Base-by-base conservation (phyloP, 2,797 vertebrate genomes). In the Aplochiton taeniatus region DNA sequence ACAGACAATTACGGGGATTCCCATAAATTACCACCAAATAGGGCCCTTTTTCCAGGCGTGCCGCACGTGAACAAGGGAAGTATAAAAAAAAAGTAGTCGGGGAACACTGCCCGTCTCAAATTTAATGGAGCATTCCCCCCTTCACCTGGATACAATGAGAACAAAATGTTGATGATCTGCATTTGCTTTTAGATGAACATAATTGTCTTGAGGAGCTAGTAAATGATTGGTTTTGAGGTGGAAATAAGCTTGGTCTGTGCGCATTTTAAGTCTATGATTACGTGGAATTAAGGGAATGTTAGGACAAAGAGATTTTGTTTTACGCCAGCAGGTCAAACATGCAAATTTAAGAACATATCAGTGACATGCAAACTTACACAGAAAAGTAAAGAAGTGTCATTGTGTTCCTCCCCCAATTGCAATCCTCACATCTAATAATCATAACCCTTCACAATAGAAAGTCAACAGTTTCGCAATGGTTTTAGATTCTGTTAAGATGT, bases 1-100 rank as follows among this genome's bases (percentile, higher is more conserved):
- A 80, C 62, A 59, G 66, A 61, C 75, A 82, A 78, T 90, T 87
- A 83, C 12, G 61, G 72, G 70, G 79, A 87, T 85, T 87, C 79
- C 75, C 70, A 67, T 66, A 88, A 86, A 85, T 79, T 44, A 75
- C 78, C 75, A 68, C 61, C 51, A 55, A 69, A 79, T 75, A 64
- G 77, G 72, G 47, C 58, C 61, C 79, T 70, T 68, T 73, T 77
- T 70, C 65, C 53, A 73, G 46, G 62, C 68, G 45, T 58, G 75
- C 64, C 58, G 18, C 53, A 68, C 63, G 14, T 72, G 58, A 81
- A 70, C 58, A 41, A 52, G 17, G 63, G 68, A 31, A 47, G 75
- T 79, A 75, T 72, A 49, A 72, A 66, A 58, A 64, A 73, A 66
- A 61, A 64, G 31, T 31, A 63, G 60, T 56, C 72, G 67, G 69